A percentile compares a stretch with the other conserved stretches of the same genome.
Evolutionary conservation across 1,140 invertebrate species (phyloP).

Genomic region (Scylla paramamosain): DNA sequence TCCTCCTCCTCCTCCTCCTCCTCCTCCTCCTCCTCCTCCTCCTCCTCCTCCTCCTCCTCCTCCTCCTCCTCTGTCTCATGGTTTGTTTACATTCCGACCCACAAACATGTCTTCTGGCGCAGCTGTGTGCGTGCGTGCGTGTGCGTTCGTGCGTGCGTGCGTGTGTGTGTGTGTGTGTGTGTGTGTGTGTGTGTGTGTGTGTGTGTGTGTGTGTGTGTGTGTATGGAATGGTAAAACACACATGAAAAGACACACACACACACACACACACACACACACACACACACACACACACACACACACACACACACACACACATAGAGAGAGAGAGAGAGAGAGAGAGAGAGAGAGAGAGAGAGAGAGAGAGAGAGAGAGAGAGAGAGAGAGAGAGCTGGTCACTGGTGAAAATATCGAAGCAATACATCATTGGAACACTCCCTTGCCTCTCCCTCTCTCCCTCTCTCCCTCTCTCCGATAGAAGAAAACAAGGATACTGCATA

Average conservation of each 20-base stretch:
- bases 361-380: slow-evolving; percentile 8
- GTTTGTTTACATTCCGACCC: neutral
- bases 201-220: slow-evolving; percentile 20
- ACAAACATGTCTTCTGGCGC: neutral
- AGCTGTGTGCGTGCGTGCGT: neutral
- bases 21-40: neutral
- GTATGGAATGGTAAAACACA: neutral
- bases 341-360: slow-evolving; percentile 4
- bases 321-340: slow-evolving; percentile 3
- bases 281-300: too few species aligned
- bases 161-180: neutral
- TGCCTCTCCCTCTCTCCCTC: neutral
- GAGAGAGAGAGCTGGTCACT: neutral
- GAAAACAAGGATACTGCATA: neutral
- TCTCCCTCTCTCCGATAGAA: neutral
- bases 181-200: slow-evolving; percentile 18
- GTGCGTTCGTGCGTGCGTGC: neutral
- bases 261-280: too few species aligned
- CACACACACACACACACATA: too few species aligned
- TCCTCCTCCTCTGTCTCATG: neutral
- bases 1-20: slow-evolving; percentile 11
- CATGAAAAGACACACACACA: neutral
- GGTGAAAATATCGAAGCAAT: neutral
- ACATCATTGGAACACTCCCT: neutral
- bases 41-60: neutral